Evolutionary conservation across 2,888 invertebrate genomes (phyloP), one percentile per base, ranked within the genome.

Genomic region (Chrysopilus asiliformis): DNA sequence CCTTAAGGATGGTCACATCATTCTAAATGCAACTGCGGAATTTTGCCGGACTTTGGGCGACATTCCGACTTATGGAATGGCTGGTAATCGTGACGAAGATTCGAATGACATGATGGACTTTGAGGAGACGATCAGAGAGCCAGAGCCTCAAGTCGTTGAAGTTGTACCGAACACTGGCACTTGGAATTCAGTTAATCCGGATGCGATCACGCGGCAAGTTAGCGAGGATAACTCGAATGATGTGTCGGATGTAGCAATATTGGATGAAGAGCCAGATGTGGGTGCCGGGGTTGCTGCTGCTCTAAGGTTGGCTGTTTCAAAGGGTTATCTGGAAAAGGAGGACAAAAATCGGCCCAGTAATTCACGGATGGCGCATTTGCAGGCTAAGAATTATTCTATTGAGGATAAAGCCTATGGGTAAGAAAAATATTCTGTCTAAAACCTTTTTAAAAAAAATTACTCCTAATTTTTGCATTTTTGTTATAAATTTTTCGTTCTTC

Each of bases 11-110:
- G 67, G 66, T 3, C 70, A 72, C 47, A 93, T 94, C 53, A 74
- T 82, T 39, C 66, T 95, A 37, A 91, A 95, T 68, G 80, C 90
- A 2, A 94, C 93, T 1, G 93, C 94, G 0, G 95, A 95, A 70
- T 95, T 95, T 68, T 95, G 95, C 56, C 76, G 94, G 50, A 90
- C 91, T 30, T 70, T 95, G 6, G 91, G 94, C 2, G 93, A 94
- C 58, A 91, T 93, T 52, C 93, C 94, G 38, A 91, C 91, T 0
- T 91, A 91, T 57, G 93, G 90, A 12, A 79, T 79, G 59, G 80
- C 89, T 14, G 90, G 90, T 20, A 90, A 91, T 66, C 68, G 90
- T 20, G 87, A 90, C 53, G 82, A 83, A 53, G 82, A 81, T 47
- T 76, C 76, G 36, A 67, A 70, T 4, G 71, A 73, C 52, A 67